These are phyloP conservation scores for Pardalotus punctatus DNA, from an alignment of 2,113 vertebrate species.

Conservation along the genomic window DNA sequence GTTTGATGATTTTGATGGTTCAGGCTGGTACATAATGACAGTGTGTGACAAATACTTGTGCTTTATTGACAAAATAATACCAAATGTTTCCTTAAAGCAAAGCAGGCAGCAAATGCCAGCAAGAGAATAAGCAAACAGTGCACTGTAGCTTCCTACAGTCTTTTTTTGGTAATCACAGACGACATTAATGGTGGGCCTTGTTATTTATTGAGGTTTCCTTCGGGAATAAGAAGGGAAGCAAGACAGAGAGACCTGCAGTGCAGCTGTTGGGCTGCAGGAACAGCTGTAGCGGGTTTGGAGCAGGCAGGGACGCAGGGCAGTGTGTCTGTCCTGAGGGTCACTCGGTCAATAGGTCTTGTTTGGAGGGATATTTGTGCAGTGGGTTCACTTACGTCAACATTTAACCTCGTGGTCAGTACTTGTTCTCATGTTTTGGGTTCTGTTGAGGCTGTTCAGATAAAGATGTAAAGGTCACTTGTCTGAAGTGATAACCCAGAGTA, in stretches of 20 bases:
- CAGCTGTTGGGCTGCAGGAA: not conserved
- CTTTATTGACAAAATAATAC: conserved; percentile 47
- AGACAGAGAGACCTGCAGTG: not conserved
- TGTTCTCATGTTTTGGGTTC: not conserved
- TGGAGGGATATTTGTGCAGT: not conserved
- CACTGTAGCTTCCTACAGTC: fast-evolving
- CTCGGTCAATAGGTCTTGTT: not conserved
- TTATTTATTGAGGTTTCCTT: not conserved
- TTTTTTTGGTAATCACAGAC: not conserved
- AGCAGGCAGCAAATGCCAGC: not conserved
- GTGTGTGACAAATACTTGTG: conserved; percentile 30
- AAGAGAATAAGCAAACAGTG: not conserved
- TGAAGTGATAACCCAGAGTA: not conserved
- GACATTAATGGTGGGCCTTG: not conserved
- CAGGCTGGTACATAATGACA: not conserved
- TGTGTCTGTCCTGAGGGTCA: fast-evolving
- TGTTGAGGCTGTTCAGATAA: not conserved
- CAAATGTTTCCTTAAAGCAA: conserved; percentile 13
- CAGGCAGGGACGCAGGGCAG: fast-evolving
- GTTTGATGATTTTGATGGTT: conserved; percentile 3
- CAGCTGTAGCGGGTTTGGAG: not conserved
- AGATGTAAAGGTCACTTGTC: not conserved
- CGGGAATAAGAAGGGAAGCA: not conserved
- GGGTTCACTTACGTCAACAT: fast-evolving
- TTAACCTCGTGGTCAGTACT: fast-evolving